Evolutionary conservation across 2,888 invertebrate species (phyloP).

Genomic region (Celastrina argiolus): DNA sequence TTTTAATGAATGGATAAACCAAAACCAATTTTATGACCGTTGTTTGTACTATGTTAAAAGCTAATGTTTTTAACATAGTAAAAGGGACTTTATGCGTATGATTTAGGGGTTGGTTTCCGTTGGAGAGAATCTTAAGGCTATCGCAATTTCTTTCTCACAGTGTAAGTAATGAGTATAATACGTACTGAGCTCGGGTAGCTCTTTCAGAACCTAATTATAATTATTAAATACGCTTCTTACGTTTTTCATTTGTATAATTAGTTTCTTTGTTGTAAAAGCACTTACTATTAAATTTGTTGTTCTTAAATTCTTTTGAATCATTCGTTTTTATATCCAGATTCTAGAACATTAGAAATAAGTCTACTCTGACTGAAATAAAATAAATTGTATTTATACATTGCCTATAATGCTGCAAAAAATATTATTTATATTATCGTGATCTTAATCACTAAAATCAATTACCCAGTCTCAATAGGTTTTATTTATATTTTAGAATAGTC

Average conservation of each 20-base stretch:
- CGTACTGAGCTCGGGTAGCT: background rate
- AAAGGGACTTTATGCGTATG: background rate
- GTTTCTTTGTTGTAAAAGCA: background rate
- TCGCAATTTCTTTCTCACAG: constrained; percentile 18
- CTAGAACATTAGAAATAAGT: background rate
- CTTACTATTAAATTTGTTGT: background rate
- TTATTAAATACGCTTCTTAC: constrained; percentile 13
- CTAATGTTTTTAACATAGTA: background rate
- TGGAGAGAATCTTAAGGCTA: background rate
- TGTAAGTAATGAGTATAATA: constrained; percentile 13
- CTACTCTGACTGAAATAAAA: background rate
- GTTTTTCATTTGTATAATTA: constrained; percentile 7
- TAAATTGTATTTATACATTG: too few relatives aligned
- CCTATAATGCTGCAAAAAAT: too few relatives aligned
- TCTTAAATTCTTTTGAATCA: background rate
- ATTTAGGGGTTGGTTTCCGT: background rate
- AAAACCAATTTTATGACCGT: constrained; percentile 18
- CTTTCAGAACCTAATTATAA: constrained; percentile 17
- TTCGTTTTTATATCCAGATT: background rate
- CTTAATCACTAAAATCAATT: too few relatives aligned
- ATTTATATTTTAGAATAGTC: too few relatives aligned
- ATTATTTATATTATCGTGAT: too few relatives aligned
- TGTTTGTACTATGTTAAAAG: constrained; percentile 4
- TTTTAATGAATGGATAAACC: constrained; percentile 22
- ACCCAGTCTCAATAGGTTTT: too few relatives aligned